Evolutionary conservation across 2,113 vertebrate species (phyloP).

Genomic region (Typhlomys cinereus): DNA sequence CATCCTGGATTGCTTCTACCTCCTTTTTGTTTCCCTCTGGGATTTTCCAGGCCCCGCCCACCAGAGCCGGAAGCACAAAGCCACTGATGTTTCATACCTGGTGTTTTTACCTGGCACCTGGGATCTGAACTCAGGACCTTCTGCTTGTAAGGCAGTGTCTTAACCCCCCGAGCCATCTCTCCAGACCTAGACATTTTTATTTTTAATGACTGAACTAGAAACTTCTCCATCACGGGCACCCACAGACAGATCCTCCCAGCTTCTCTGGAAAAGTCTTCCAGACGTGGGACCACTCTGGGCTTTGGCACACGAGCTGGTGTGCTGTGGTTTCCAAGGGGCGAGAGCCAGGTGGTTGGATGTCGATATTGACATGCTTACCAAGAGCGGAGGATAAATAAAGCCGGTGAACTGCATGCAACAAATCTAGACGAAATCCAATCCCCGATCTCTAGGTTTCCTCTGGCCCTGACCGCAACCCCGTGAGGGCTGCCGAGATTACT

Average conservation of each 20-base stretch:
- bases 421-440: slow-evolving; percentile 23
- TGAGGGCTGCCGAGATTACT: not conserved
- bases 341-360: slow-evolving; percentile 58
- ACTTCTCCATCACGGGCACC: not conserved
- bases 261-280: not conserved
- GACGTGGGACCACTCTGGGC: not conserved
- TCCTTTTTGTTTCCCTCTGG: too few species aligned
- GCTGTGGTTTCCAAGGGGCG: not conserved
- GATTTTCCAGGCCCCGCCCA: too few species aligned
- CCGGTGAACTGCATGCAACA: slow-evolving; percentile 42
- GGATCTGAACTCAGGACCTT: too few species aligned
- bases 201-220: not conserved
- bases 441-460: slow-evolving; percentile 40
- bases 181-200: too few species aligned
- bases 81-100: too few species aligned
- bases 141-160: too few species aligned
- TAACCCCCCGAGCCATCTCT: too few species aligned
- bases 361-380: not conserved
- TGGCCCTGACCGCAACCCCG: slow-evolving; percentile 48
- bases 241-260: not conserved
- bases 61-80: too few species aligned
- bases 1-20: too few species aligned
- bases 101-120: too few species aligned
- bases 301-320: not conserved
- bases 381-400: slow-evolving; percentile 48